A percentile compares a stretch with the other conserved stretches of the same genome.
Conservation (phyloP, 2,888 invertebrate genomes). For the Oegoconia quadripuncta region DNA sequence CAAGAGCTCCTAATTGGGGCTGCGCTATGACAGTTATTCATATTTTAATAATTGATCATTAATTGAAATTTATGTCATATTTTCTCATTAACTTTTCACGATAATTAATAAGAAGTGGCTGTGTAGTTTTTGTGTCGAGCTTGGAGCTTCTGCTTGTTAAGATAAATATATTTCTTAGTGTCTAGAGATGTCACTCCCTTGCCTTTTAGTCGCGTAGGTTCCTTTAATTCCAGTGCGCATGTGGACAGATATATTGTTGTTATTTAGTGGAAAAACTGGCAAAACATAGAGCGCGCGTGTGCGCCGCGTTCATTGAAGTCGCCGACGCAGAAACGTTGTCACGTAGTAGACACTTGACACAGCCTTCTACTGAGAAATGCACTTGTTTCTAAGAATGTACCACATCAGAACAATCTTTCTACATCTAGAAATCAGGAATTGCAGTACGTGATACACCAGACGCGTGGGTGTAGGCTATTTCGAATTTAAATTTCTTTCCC, state of each 20-base stretch:
- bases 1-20: conserved; percentile 44
- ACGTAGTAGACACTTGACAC: conserved; percentile 47
- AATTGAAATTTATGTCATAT: conserved; percentile 55
- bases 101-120: conserved; percentile 35
- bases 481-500: background rate
- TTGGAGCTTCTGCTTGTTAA: conserved; percentile 28
- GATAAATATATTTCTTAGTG: conserved; percentile 34
- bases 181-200: conserved; percentile 28
- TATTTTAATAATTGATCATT: conserved; percentile 45
- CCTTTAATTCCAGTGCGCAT: conserved; percentile 20
- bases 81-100: conserved; percentile 43
- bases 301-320: conserved; percentile 50
- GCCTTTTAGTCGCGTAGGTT: conserved; percentile 22
- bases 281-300: conserved; percentile 40
- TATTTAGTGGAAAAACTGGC: conserved; percentile 43
- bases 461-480: conserved; percentile 41
- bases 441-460: conserved; percentile 55
- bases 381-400: conserved; percentile 51
- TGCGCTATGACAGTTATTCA: conserved; percentile 44
- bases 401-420: conserved; percentile 44
- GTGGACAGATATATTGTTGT: conserved; percentile 25
- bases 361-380: conserved; percentile 58
- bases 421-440: conserved; percentile 63
- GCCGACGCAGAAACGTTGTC: conserved; percentile 39
- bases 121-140: conserved; percentile 36